Conservation (phyloP, 2,113 vertebrate genomes). For the Mola mola region DNA sequence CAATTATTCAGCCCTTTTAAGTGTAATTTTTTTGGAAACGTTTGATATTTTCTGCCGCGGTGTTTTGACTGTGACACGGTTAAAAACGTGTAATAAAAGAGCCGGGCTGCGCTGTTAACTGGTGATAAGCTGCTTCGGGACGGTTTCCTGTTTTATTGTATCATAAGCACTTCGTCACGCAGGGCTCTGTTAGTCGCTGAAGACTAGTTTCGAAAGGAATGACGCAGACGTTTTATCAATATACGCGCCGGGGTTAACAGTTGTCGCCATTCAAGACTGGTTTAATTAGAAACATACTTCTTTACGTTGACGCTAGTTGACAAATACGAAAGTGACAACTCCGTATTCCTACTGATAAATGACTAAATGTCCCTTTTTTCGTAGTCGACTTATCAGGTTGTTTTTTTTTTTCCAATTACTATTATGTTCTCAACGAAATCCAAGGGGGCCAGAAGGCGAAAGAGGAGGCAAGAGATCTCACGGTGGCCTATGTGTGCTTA, state of each 20-base stretch:
- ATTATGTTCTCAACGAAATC: conserved; percentile 11
- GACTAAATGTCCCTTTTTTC: too few relatives aligned
- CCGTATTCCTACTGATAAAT: not conserved
- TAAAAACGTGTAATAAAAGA: conserved; percentile 31
- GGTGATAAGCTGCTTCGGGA: not conserved
- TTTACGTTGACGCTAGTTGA: conserved; percentile 7
- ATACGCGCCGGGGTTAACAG: not conserved
- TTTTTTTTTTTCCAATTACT: not conserved
- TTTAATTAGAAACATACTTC: conserved; percentile 29
- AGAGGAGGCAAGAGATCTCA: conserved; percentile 2
- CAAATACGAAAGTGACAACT: conserved; percentile 28
- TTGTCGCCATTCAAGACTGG: conserved; percentile 12
- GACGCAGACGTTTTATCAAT: not conserved
- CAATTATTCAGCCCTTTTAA: not conserved
- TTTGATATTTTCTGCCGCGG: not conserved
- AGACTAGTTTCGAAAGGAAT: not conserved
- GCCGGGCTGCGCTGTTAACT: conserved; percentile 33
- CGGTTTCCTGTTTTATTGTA: not conserved
- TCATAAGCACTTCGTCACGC: not conserved
- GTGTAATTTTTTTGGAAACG: too few relatives aligned
- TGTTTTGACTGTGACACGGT: not conserved
- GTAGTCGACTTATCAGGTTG: not conserved
- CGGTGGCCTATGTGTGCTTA: conserved; percentile 64
- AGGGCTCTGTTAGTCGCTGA: not conserved
- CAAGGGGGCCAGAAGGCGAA: not conserved